These are phyloP conservation scores for Gnatocerus cornutus DNA, from an alignment of 2,888 invertebrate species.

Conservation along the genomic window DNA sequence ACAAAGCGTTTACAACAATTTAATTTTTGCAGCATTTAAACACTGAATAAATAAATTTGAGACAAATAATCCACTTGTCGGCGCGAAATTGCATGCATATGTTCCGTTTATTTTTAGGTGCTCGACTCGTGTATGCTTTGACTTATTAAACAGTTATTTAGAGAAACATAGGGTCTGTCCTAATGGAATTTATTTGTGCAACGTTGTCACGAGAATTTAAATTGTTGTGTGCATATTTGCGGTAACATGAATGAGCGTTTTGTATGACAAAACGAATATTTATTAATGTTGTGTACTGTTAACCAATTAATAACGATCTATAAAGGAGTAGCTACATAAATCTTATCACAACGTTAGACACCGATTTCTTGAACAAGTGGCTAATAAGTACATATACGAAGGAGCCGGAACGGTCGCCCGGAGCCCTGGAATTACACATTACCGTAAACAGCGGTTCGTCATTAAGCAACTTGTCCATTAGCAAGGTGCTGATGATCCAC, in stretches of 20 bases:
- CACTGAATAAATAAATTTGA: neutral
- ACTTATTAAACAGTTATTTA: conserved; percentile 46
- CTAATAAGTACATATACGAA: conserved; percentile 12
- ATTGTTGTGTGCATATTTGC: conserved; percentile 40
- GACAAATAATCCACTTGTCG: conserved; percentile 22
- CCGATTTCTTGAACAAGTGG: conserved; percentile 5
- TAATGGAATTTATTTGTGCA: conserved; percentile 44
- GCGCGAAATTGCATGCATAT: conserved; percentile 16
- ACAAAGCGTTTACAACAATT: too few relatives aligned
- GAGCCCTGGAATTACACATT: conserved; percentile 62
- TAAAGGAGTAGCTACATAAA: neutral
- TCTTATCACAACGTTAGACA: neutral
- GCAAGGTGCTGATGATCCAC: conserved; percentile 63
- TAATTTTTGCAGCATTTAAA: neutral
- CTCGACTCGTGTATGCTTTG: conserved; percentile 35
- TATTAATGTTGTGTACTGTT: too few relatives aligned
- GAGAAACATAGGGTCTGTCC: conserved; percentile 27
- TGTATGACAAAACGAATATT: too few relatives aligned
- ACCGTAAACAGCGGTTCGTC: conserved; percentile 67
- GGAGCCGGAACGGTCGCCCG: conserved; percentile 17
- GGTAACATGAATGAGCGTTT: conserved; percentile 9
- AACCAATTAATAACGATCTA: too few relatives aligned
- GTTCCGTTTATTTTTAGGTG: conserved; percentile 33
- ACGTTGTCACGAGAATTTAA: conserved; percentile 38
- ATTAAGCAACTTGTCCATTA: conserved; percentile 67